Conservation (phyloP, 1,140 invertebrate genomes). For the Drosophila kanapiae region DNA sequence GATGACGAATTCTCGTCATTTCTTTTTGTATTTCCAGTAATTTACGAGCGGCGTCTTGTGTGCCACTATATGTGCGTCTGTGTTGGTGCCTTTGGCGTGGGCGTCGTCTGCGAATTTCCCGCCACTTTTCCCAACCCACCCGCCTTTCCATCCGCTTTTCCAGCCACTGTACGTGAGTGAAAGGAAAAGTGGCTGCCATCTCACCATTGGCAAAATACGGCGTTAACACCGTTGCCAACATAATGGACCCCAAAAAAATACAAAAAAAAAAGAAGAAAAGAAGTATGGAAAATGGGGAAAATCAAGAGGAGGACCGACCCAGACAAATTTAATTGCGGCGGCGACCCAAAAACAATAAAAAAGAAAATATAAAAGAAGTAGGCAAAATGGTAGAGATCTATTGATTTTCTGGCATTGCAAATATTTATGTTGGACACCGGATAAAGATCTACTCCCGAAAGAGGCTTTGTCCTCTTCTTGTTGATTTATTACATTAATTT, state of each 20-base stretch:
- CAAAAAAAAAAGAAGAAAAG: constrained; percentile 4
- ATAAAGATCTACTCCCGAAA: constrained; percentile 7
- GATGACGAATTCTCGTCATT: constrained; percentile 5
- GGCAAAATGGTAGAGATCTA: constrained; percentile 2
- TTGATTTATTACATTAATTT: constrained; percentile 76
- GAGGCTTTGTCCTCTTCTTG: constrained; percentile 62
- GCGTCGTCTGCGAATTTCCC: constrained; percentile 35
- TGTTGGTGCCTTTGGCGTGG: constrained; percentile 17
- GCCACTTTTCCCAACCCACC: neutral
- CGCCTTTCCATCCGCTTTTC: neutral
- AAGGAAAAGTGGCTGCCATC: constrained; percentile 48
- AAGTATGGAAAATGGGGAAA: constrained; percentile 10
- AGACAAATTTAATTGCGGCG: constrained; percentile 55
- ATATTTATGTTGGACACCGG: constrained; percentile 17
- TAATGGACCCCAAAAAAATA: constrained; percentile 10
- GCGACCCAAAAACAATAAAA: constrained; percentile 39
- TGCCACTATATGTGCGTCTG: neutral
- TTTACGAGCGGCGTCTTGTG: neutral
- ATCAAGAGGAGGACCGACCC: constrained; percentile 6
- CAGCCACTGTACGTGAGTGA: constrained; percentile 30
- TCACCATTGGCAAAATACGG: neutral
- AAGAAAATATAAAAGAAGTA: neutral
- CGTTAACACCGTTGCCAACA: constrained; percentile 25
- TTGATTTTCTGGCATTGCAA: constrained; percentile 31
- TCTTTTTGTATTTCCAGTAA: neutral